Evolutionary conservation across 1,140 invertebrate genomes (phyloP).

Genomic region (Lamellibrachia luymesi): DNA sequence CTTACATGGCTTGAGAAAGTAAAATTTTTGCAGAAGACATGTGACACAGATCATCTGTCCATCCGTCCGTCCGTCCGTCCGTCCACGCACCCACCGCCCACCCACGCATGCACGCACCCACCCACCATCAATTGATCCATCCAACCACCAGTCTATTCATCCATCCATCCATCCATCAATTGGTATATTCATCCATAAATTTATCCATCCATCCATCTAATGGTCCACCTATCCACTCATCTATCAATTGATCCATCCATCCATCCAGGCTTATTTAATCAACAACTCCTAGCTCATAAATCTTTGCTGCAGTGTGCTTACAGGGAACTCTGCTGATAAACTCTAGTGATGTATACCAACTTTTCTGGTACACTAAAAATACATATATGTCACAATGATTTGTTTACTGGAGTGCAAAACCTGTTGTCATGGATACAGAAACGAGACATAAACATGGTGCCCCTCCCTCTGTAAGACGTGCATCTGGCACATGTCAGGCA

Average conservation of each 20-base stretch:
- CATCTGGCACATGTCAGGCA: not conserved
- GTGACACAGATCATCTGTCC: too few species aligned
- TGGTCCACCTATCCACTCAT: not conserved
- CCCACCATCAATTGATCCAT: too few species aligned
- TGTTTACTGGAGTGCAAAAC: not conserved
- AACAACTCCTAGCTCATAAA: not conserved
- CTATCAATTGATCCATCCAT: not conserved
- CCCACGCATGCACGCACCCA: not conserved
- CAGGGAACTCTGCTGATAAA: not conserved
- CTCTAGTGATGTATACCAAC: not conserved
- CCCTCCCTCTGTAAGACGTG: not conserved
- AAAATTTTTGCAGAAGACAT: not conserved
- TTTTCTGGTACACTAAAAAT: not conserved
- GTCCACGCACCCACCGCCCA: not conserved
- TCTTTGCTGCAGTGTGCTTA: not conserved
- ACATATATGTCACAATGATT: not conserved
- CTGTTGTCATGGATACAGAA: not conserved
- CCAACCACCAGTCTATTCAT: too few species aligned
- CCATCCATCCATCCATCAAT: not conserved
- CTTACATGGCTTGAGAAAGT: not conserved
- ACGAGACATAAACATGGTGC: constrained; percentile 3
- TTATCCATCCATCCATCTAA: not conserved
- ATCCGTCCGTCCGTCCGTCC: not conserved
- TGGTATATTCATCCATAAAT: not conserved
- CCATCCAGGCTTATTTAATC: not conserved